phyloP scores from a whole-genome alignment of 2,888 invertebrate species.

The Eupithecia pulchellata region DNA sequence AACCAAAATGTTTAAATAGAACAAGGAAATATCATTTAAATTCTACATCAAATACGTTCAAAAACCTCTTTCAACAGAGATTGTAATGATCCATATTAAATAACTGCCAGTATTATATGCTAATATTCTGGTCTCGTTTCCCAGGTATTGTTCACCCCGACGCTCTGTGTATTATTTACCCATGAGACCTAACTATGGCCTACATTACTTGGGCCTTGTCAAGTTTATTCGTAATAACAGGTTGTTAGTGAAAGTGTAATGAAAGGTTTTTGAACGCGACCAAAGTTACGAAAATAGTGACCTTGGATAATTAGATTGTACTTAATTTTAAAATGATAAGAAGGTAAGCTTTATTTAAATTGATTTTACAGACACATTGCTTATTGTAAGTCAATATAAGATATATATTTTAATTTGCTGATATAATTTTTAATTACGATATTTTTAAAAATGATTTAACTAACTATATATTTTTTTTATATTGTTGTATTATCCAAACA shows the following conservation, averaged over 20 bases:
- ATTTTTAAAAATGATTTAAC: too few species aligned
- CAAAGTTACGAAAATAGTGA: conserved; percentile 21
- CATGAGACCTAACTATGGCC: conserved; percentile 38
- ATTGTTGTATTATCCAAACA: too few species aligned
- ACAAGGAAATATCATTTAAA: neutral
- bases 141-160: conserved; percentile 41
- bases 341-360: neutral
- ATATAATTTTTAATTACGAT: too few species aligned
- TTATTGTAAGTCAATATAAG: too few species aligned
- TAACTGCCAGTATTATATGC: conserved; percentile 44
- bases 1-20: neutral
- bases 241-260: conserved; percentile 37
- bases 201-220: conserved; percentile 36
- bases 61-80: neutral
- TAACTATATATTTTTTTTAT: too few species aligned
- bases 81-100: conserved; percentile 43
- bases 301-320: conserved; percentile 27
- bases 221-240: conserved; percentile 35
- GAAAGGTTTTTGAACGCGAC: conserved; percentile 24
- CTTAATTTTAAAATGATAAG: conserved; percentile 2
- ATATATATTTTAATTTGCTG: too few species aligned
- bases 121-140: conserved; percentile 41
- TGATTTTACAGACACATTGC: neutral
- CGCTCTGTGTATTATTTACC: conserved; percentile 9
- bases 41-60: conserved; percentile 1